A percentile compares a stretch with the other conserved stretches of the same genome.
Evolutionary conservation across 2,888 invertebrate species (phyloP).

Genomic region (Druceiella hillmani): DNA sequence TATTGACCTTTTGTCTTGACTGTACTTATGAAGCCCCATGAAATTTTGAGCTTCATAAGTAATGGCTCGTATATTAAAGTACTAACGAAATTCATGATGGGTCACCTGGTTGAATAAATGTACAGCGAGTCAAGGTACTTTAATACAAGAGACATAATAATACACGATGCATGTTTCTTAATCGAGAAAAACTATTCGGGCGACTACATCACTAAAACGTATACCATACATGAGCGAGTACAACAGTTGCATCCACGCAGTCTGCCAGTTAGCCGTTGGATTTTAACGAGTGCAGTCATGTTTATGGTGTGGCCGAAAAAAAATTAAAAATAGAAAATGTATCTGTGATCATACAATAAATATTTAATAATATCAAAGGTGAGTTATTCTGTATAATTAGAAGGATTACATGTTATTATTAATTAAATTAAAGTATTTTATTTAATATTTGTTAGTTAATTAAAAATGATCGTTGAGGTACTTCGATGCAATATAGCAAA

Average conservation of each 20-base stretch:
- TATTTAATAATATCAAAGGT: slow-evolving; percentile 18
- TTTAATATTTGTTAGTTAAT: slow-evolving; percentile 16
- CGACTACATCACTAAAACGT: too few relatives aligned
- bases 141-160: too few relatives aligned
- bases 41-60: too few relatives aligned
- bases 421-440: slow-evolving; percentile 11
- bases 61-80: too few relatives aligned
- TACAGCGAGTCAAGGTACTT: too few relatives aligned
- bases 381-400: slow-evolving; percentile 18
- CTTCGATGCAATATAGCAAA: slow-evolving; percentile 19
- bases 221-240: slow-evolving; percentile 18
- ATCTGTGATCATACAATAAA: slow-evolving; percentile 18
- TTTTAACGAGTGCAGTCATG: slow-evolving; percentile 18
- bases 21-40: too few relatives aligned
- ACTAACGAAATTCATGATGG: too few relatives aligned
- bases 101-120: too few relatives aligned
- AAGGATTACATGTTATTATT: slow-evolving; percentile 12
- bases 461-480: slow-evolving; percentile 14
- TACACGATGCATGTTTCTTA: too few relatives aligned
- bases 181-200: too few relatives aligned
- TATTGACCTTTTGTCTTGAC: too few relatives aligned
- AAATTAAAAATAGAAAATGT: slow-evolving; percentile 18
- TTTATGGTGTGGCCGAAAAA: slow-evolving; percentile 18
- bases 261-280: slow-evolving; percentile 17
- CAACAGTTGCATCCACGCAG: slow-evolving; percentile 17